Evolutionary conservation across 2,797 vertebrate species (phyloP).

Genomic region (Tolypeutes matacus): DNA sequence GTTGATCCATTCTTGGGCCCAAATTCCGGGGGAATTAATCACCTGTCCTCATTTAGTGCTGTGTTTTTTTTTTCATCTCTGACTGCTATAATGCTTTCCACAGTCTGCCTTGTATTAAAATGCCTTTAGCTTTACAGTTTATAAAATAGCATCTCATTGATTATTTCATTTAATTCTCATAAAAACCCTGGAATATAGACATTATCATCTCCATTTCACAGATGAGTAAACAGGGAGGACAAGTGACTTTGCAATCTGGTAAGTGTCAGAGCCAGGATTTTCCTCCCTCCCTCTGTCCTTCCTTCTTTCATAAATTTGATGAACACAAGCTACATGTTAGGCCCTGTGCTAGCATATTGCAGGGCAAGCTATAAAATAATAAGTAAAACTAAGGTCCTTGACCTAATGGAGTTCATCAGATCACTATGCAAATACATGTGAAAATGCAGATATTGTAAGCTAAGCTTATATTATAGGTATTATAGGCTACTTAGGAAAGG

Average conservation of each 20-base stretch:
- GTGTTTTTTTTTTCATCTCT: slow-evolving; percentile 40
- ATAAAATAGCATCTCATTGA: not conserved
- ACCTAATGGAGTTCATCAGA: not conserved
- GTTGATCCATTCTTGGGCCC: not conserved
- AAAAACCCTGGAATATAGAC: not conserved
- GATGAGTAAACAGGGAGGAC: not conserved
- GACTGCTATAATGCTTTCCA: not conserved
- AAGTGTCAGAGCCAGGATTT: not conserved
- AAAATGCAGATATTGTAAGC: not conserved
- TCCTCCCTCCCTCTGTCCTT: not conserved
- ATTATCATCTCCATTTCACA: slow-evolving; percentile 13
- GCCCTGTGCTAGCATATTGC: not conserved
- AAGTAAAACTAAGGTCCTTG: not conserved
- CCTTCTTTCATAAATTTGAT: not conserved
- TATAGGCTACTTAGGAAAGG: not conserved
- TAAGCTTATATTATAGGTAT: too few relatives aligned
- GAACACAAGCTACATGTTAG: not conserved
- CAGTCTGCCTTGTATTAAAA: slow-evolving; percentile 43
- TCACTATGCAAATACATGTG: not conserved
- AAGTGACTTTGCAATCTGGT: not conserved
- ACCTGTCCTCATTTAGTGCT: not conserved
- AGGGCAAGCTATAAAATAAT: not conserved
- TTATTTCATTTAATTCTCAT: slow-evolving; percentile 56
- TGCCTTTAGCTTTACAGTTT: slow-evolving; percentile 30
- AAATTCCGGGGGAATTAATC: not conserved